These are phyloP conservation scores for Torymus aiolomorphi DNA, from an alignment of 2,888 invertebrate genomes.

Conservation along the genomic window DNA sequence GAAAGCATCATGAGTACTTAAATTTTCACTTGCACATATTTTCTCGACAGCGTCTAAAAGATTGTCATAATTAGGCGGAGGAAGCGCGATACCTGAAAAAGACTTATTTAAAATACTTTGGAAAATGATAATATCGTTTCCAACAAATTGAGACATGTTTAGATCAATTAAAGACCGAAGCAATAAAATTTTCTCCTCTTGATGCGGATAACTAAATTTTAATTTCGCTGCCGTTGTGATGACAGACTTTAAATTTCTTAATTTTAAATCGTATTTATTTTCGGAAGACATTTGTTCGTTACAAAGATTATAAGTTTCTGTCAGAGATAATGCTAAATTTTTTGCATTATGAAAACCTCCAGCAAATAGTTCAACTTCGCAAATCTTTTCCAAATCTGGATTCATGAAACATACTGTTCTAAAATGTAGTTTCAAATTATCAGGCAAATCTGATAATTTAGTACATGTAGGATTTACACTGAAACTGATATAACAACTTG, in stretches of 20 bases:
- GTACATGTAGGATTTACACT: constrained; percentile 77
- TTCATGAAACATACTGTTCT: constrained; percentile 80
- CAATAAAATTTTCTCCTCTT: constrained; percentile 78
- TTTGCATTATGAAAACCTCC: constrained; percentile 78
- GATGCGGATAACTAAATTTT: constrained; percentile 78
- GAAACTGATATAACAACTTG: constrained; percentile 80
- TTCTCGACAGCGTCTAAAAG: constrained; percentile 75
- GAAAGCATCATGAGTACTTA: constrained; percentile 76
- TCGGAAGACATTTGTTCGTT: constrained; percentile 77
- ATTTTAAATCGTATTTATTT: constrained; percentile 78
- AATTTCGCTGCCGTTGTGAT: constrained; percentile 78
- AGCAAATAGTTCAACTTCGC: constrained; percentile 79
- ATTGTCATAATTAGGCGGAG: constrained; percentile 75
- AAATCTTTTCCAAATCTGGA: constrained; percentile 79
- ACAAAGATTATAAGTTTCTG: constrained; percentile 77
- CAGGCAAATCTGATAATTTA: constrained; percentile 76
- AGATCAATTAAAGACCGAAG: constrained; percentile 79
- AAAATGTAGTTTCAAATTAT: constrained; percentile 79
- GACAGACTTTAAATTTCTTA: constrained; percentile 79
- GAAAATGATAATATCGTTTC: constrained; percentile 77
- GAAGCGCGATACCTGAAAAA: constrained; percentile 77
- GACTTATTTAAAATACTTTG: constrained; percentile 78
- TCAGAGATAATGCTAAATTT: constrained; percentile 77
- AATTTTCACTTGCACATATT: constrained; percentile 73
- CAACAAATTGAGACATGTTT: constrained; percentile 78